Conservation (phyloP, 2,888 invertebrate species). For the Cartodere bifasciata region DNA sequence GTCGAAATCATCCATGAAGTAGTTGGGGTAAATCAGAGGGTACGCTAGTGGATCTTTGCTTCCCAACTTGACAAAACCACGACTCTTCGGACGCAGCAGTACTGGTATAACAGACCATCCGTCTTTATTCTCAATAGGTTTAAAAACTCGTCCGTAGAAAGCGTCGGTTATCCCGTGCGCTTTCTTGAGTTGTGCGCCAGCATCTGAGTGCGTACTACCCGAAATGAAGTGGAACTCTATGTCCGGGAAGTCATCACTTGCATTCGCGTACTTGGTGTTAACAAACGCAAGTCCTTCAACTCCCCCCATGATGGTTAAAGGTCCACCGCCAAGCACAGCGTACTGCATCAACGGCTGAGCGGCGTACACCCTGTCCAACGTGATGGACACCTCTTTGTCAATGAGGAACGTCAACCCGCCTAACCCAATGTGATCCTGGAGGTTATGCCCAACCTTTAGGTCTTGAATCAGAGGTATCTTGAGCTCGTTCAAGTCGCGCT, state of each 20-base stretch:
- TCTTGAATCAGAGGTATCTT: constrained; percentile 71
- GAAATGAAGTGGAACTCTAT: constrained; percentile 83
- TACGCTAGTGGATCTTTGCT: constrained; percentile 77
- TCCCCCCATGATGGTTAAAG: constrained; percentile 75
- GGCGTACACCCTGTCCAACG: constrained; percentile 66
- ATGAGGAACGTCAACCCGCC: constrained; percentile 76
- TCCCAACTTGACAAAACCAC: constrained; percentile 67
- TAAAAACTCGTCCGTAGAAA: constrained; percentile 63
- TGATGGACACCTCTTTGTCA: constrained; percentile 65
- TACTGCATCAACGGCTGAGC: constrained; percentile 72
- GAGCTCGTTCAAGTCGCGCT: constrained; percentile 55
- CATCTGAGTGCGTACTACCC: constrained; percentile 77
- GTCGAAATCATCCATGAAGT: constrained; percentile 70
- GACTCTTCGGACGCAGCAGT: constrained; percentile 71
- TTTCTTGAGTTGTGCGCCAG: constrained; percentile 67
- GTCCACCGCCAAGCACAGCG: constrained; percentile 71
- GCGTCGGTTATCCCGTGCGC: constrained; percentile 63
- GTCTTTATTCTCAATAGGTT: constrained; percentile 62
- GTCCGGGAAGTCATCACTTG: constrained; percentile 71
- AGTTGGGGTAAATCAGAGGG: constrained; percentile 86
- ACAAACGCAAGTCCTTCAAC: constrained; percentile 45
- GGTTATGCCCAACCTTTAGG: constrained; percentile 69
- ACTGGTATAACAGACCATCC: constrained; percentile 78
- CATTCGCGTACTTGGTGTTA: constrained; percentile 48
- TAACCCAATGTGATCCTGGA: constrained; percentile 81